Percentiles rank a stretch among this genome's conserved stretches.
Conservation (phyloP, 2,113 vertebrate species). For the Poeciliopsis retropinna region DNA sequence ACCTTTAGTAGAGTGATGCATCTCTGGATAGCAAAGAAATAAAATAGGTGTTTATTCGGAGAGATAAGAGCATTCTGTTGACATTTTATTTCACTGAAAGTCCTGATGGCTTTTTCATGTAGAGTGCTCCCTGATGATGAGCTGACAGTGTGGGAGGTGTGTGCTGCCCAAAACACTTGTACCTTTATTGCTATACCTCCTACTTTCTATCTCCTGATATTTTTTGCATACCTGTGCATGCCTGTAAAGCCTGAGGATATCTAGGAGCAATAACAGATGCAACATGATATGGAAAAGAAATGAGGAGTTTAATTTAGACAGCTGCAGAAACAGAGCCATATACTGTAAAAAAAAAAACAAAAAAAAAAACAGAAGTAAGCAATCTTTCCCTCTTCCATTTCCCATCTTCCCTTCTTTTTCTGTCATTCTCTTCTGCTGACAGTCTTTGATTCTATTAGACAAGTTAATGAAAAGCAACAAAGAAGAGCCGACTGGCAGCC, state of each 20-base stretch:
- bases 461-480: constrained; percentile 76
- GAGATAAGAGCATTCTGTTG: constrained; percentile 51
- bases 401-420: constrained; percentile 41
- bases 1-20: constrained; percentile 74
- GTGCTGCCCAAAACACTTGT: constrained; percentile 36
- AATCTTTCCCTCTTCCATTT: constrained; percentile 22
- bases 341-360: constrained; percentile 28
- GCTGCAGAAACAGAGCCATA: constrained; percentile 35
- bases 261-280: constrained; percentile 41
- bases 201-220: constrained; percentile 3
- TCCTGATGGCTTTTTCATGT: constrained; percentile 31
- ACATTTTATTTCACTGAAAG: constrained; percentile 63
- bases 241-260: constrained; percentile 11
- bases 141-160: constrained; percentile 60
- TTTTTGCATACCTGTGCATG: constrained; percentile 16
- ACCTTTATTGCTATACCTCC: constrained; percentile 19
- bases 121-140: constrained; percentile 24
- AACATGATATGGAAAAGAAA: constrained; percentile 54
- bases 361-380: neutral
- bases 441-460: constrained; percentile 74
- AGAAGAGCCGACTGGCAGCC: constrained; percentile 55
- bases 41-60: constrained; percentile 62
- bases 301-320: constrained; percentile 58
- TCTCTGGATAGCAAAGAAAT: constrained; percentile 56
- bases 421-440: constrained; percentile 64